Base-by-base conservation (phyloP, 2,113 vertebrate genomes). In the Pungitius pungitius region DNA sequence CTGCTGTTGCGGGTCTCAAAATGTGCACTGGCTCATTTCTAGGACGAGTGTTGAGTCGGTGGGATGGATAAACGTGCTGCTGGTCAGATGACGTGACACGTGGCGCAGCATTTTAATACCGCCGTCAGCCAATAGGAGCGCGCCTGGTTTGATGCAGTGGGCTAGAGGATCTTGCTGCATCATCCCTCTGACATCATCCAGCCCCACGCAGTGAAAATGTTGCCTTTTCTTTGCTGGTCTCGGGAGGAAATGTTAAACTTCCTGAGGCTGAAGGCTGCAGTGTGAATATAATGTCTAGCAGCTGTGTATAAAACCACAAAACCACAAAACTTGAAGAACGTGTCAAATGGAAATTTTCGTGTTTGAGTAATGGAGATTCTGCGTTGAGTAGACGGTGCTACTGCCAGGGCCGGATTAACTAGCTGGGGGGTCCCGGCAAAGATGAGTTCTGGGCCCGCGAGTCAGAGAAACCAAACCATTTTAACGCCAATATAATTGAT, bases 131-230 rank as follows among this genome's bases (percentile, higher is more conserved):
- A 92, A 94, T 93, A 39, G 86, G 69, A 85, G 74, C 49, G 47
- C 76, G 17, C 59, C 57, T 35, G 71, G 64, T 82, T 87, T 93
- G 93, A 94, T 91, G 93, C 93, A 92, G 92, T 90, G 81, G 83
- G 60, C 75, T 72, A 33, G 58, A 58, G 80, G 69, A 85, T 80
- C 73, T 64, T 91, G 93, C 89, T 69, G 86, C 86, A 87, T 90
- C 88, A 86, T 75, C 75, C 84, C 27, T 57, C 70, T 83, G 85
- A 89, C 88, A 81, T 85, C 82, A 89, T 71, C 77, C 62, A 47
- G 74, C 61, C 73, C 65, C 60, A 56, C 51, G 73, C 70, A 66
- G 73, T 42, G 12, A 2, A 67, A 54, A 59, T 22, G 40, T 45
- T 57, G 68, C 35, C 74, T 60, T 52, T 56, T 18, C 17, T 27